phyloP scores from a whole-genome alignment of 1,140 invertebrate species.

The Drosophila asahinai region DNA sequence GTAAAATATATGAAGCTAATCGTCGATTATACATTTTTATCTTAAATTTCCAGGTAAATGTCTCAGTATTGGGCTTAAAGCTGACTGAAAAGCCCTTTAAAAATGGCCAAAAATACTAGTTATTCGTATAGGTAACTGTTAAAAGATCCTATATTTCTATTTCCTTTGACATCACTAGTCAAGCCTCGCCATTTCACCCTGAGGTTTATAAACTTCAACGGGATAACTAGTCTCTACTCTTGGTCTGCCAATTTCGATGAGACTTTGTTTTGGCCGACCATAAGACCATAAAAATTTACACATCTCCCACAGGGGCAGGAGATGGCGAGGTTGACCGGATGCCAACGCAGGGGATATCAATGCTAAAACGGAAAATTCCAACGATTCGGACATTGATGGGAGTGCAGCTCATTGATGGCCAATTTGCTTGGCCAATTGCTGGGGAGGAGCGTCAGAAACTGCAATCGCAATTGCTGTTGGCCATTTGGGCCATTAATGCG shows the following conservation, averaged over 20 bases:
- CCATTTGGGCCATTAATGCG: conserved; percentile 54
- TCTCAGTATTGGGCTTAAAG: too few species aligned
- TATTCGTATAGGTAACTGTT: too few species aligned
- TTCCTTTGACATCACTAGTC: background rate
- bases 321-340: conserved; percentile 8
- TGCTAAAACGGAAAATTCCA: conserved; percentile 40
- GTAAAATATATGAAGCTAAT: too few species aligned
- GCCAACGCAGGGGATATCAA: conserved; percentile 21
- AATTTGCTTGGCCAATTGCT: conserved; percentile 71
- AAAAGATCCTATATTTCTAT: too few species aligned
- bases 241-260: conserved; percentile 8
- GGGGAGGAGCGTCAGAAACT: conserved; percentile 51
- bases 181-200: background rate
- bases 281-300: conserved; percentile 49
- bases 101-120: too few species aligned
- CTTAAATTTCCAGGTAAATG: too few species aligned
- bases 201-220: background rate
- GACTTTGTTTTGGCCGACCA: conserved; percentile 35
- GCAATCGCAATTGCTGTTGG: conserved; percentile 53
- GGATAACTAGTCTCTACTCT: background rate
- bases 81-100: too few species aligned
- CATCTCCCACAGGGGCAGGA: conserved; percentile 13
- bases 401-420: conserved; percentile 66
- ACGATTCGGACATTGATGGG: conserved; percentile 39
- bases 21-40: too few species aligned